Conservation (phyloP, 2,113 vertebrate genomes). For the Heterochromis multidens region DNA sequence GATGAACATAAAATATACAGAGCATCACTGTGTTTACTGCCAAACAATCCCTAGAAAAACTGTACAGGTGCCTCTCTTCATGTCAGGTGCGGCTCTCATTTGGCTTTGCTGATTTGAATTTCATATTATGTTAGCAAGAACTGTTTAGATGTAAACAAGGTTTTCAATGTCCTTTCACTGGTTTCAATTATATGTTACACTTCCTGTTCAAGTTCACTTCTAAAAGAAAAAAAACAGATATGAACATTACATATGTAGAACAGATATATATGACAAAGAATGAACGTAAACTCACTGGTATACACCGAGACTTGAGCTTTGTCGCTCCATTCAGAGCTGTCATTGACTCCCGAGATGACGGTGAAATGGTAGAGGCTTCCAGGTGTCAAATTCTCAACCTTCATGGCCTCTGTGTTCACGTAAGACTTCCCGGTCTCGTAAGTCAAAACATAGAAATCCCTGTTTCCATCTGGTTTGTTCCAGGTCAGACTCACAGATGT, state of each 20-base stretch:
- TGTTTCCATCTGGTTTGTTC: constrained; percentile 3
- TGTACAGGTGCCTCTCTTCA: neutral
- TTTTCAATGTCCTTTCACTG: neutral
- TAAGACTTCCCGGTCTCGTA: accelerated
- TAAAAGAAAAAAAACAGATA: neutral
- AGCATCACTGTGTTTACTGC: neutral
- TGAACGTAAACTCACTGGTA: constrained; percentile 55
- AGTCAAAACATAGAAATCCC: neutral
- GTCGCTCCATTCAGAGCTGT: neutral
- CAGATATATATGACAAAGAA: neutral
- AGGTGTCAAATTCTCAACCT: neutral
- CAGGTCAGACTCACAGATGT: neutral
- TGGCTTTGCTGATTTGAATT: constrained; percentile 17
- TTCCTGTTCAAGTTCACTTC: neutral
- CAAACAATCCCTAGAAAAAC: neutral
- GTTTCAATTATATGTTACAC: neutral
- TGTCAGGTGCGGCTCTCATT: neutral
- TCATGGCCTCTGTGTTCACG: accelerated
- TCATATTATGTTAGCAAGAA: neutral
- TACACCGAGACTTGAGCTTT: accelerated
- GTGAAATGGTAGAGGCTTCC: constrained; percentile 29
- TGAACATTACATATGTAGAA: neutral
- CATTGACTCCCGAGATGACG: neutral
- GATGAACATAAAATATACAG: neutral
- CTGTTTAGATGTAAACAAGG: neutral